Base-by-base conservation (phyloP, 2,113 vertebrate genomes). In the Lipophrys pholis region DNA sequence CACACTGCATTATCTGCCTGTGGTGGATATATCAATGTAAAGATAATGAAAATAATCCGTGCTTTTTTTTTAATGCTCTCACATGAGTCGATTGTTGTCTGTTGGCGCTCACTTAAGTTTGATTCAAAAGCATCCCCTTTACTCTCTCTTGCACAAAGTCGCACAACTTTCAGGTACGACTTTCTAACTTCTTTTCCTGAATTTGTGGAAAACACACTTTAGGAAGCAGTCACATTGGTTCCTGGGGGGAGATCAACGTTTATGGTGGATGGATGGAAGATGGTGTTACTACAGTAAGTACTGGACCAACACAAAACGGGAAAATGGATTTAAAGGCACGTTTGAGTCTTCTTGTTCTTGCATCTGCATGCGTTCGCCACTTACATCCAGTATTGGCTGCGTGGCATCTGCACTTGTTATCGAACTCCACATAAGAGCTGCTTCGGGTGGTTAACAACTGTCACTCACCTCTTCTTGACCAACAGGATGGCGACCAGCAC, bases 381-480 rank as follows among this genome's bases (percentile, higher is more conserved):
- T 45, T 30, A 55, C 75, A 51, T 54, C 56, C 58, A 53, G 38
- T 49, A 36, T 41, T 50, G n/a, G 16, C 50, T 11, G 11, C 43
- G 30, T 52, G 11, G 38, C 35, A 38, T 58, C 75, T 55, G 41
- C 9, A 17, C 17, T 57, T 21, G 50, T 65, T 8, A 8, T 49
- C 6, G 14, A 66, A 64, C 38, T 55, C 40, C 14, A 60, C 7
- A 10, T 75, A 16, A 40, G 62, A 45, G 30, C 35, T 54, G 52
- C 21, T 56, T 65, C 7, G 21, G 11, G 35, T 17, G 8, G 21
- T 30, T 30, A 30, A 30, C 11, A 46, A 9, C 12, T 41, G 35
- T 68, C 78, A 87, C 95, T 94, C 95, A 99, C 98, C 98, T 97
- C 86, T 98, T 99, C 93, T 99, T 99, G 56, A 99, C 96, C 65